phyloP scores from a whole-genome alignment of 2,797 vertebrate genomes.

The Loris lydekkerianus region DNA sequence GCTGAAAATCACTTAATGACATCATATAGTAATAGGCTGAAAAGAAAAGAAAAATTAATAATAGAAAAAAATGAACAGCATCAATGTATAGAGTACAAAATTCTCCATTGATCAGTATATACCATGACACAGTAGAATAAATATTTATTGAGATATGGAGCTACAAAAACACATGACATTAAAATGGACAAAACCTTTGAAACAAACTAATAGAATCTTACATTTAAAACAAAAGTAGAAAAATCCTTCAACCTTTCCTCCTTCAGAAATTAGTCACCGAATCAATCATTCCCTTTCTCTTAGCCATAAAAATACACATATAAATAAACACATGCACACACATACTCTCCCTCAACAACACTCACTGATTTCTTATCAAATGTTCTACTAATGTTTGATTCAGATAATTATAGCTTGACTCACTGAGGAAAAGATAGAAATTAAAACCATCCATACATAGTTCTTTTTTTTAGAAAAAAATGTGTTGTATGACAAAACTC shows the following conservation, averaged over 20 bases:
- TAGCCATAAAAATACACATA: neutral
- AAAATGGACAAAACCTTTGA: too few species aligned
- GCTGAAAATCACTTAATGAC: too few species aligned
- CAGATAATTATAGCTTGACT: neutral
- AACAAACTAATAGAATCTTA: neutral
- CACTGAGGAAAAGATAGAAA: conserved; percentile 3
- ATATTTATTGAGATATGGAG: too few species aligned
- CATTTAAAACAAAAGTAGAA: neutral
- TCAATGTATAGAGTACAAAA: too few species aligned
- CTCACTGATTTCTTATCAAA: neutral
- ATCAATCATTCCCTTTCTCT: neutral
- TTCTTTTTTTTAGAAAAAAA: neutral
- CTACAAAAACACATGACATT: too few species aligned
- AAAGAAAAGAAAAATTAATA: too few species aligned
- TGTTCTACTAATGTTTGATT: neutral
- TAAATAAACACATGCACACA: neutral
- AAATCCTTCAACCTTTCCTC: neutral
- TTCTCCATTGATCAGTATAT: too few species aligned
- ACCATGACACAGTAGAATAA: too few species aligned
- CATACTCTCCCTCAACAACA: neutral
- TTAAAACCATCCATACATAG: neutral
- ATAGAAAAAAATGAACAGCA: too few species aligned
- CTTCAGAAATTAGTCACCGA: neutral
- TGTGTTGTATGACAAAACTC: neutral
- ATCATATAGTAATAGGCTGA: too few species aligned